Evolutionary conservation across 2,797 vertebrate genomes (phyloP).

Genomic region (Remorina albescens): DNA sequence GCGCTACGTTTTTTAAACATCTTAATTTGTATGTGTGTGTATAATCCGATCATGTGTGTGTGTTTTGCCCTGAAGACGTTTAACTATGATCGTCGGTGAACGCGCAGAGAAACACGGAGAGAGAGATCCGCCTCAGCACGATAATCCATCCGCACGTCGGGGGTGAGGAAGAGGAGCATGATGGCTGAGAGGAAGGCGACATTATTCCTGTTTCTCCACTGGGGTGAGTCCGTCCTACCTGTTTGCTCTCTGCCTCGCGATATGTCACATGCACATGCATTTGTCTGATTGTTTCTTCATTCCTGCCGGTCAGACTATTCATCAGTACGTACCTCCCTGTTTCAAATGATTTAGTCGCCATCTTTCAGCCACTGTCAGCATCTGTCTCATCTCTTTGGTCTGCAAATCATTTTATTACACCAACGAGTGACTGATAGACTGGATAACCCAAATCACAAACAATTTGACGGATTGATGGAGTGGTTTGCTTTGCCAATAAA

Average conservation of each 20-base stretch:
- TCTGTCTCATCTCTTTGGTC: neutral
- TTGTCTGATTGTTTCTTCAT: slow-evolving; percentile 24
- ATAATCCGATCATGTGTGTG: neutral
- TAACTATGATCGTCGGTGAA: slow-evolving; percentile 59
- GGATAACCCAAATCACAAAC: too few species aligned
- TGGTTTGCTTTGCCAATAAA: neutral
- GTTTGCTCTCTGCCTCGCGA: slow-evolving; percentile 44
- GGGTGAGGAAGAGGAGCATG: slow-evolving; percentile 59
- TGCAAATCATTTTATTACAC: neutral
- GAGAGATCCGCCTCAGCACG: slow-evolving; percentile 55
- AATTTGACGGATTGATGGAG: neutral
- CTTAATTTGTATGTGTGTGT: neutral
- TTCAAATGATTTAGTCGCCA: neutral
- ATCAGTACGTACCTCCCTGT: neutral
- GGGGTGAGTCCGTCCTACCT: slow-evolving; percentile 77
- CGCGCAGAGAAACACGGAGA: slow-evolving; percentile 43
- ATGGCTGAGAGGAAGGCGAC: slow-evolving; percentile 76
- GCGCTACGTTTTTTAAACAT: neutral
- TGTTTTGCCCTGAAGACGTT: slow-evolving; percentile 17
- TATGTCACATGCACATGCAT: slow-evolving; percentile 55
- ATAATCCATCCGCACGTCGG: slow-evolving; percentile 57
- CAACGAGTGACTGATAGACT: neutral
- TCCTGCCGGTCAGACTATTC: neutral
- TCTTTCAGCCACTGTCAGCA: neutral
- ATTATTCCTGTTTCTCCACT: slow-evolving; percentile 69